Conservation (phyloP, 23 tunicate species). For the Clavelina lepadiformis region DNA sequence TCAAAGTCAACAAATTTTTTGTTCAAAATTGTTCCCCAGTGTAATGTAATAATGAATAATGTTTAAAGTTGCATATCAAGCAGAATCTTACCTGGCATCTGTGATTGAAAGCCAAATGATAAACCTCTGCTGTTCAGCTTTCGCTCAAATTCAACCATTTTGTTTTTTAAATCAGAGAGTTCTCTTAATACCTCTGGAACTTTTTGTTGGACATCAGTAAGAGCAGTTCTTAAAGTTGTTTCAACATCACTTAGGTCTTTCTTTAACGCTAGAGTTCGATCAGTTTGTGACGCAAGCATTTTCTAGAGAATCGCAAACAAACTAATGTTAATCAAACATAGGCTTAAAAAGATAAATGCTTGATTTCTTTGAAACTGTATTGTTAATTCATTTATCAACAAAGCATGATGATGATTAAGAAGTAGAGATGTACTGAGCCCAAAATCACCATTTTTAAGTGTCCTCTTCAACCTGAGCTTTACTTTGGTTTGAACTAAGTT, state of each 20-base stretch:
- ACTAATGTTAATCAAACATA: not conserved
- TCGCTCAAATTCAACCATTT: constrained; percentile 24
- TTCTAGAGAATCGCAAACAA: constrained; percentile 51
- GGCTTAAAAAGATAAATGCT: not conserved
- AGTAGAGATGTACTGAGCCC: not conserved
- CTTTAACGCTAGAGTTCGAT: constrained; percentile 28
- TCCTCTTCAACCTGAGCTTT: not conserved
- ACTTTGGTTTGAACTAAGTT: not conserved
- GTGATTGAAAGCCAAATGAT: not conserved
- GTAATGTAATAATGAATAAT: too few relatives aligned
- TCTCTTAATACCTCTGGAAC: constrained; percentile 5
- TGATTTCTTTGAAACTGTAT: not conserved
- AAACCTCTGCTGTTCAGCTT: constrained; percentile 14
- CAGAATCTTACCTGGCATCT: constrained; percentile 22
- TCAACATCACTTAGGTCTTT: constrained; percentile 32
- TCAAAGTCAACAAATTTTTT: too few relatives aligned
- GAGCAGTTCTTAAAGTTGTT: not conserved
- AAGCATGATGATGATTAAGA: too few relatives aligned
- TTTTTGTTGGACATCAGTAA: constrained; percentile 6
- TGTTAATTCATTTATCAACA: too few relatives aligned
- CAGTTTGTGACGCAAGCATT: constrained; percentile 63
- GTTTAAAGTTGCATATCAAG: too few relatives aligned
- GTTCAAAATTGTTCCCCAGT: too few relatives aligned
- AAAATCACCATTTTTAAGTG: not conserved
- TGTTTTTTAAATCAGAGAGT: constrained; percentile 10